Evolutionary conservation across 2,113 vertebrate genomes (phyloP).

Genomic region (Neolamprologus fasciatus): DNA sequence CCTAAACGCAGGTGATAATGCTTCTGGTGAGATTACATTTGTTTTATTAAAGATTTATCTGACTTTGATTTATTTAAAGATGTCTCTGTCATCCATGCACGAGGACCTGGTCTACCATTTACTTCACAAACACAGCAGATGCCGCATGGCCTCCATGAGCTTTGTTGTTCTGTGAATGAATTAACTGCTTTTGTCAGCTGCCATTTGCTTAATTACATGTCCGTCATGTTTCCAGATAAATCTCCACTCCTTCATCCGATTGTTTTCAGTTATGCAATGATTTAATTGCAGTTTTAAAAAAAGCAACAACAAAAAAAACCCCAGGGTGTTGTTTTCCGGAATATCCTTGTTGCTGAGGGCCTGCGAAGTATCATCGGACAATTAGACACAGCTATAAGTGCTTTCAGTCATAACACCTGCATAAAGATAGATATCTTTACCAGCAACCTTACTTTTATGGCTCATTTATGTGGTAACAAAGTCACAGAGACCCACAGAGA

Average conservation of each 20-base stretch:
- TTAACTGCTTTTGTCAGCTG: background rate
- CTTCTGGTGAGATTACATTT: background rate
- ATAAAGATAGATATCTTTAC: slow-evolving; percentile 71
- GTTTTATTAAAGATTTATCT: background rate
- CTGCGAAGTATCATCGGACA: slow-evolving; percentile 45
- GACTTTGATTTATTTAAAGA: background rate
- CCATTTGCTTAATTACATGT: slow-evolving; percentile 30
- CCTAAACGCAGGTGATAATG: background rate
- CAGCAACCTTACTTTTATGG: slow-evolving; percentile 60
- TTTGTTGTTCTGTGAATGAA: background rate
- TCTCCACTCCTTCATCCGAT: background rate
- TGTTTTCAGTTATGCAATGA: background rate
- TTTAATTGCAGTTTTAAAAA: background rate
- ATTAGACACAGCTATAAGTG: slow-evolving; percentile 42
- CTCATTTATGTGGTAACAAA: slow-evolving; percentile 67
- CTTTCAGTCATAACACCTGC: slow-evolving; percentile 70
- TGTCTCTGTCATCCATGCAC: background rate
- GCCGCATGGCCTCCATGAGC: background rate
- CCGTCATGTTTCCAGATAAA: slow-evolving; percentile 1
- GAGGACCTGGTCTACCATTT: background rate
- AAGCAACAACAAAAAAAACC: rapidly evolving
- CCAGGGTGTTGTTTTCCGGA: background rate
- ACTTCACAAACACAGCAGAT: background rate
- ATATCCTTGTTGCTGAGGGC: slow-evolving; percentile 7
- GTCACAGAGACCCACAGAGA: slow-evolving; percentile 26